These are phyloP conservation scores for Drosophila setosimentum DNA, from an alignment of 2,888 invertebrate species.

Conservation along the genomic window DNA sequence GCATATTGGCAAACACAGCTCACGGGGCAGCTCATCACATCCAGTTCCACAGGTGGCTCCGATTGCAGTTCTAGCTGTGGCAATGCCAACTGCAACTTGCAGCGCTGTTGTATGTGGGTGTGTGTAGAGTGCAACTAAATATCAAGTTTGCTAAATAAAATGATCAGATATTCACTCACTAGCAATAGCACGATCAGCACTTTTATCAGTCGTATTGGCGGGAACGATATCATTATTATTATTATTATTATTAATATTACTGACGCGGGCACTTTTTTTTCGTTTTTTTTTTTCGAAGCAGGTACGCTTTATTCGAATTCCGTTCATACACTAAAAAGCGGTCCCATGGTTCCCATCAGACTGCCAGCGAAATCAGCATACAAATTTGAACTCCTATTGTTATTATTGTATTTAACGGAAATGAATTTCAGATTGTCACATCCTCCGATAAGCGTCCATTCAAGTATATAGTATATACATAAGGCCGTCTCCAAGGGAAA, in stretches of 20 bases:
- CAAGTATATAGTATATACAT: background rate
- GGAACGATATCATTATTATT: constrained; percentile 14
- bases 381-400: constrained; percentile 42
- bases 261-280: constrained; percentile 15
- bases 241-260: constrained; percentile 11
- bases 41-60: constrained; percentile 58
- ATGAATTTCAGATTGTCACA: constrained; percentile 50
- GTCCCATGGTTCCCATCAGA: constrained; percentile 30
- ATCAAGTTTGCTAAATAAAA: background rate
- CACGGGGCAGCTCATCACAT: constrained; percentile 85
- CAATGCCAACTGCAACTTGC: constrained; percentile 29
- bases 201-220: constrained; percentile 24
- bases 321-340: constrained; percentile 57
- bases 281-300: constrained; percentile 6
- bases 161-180: constrained; percentile 36
- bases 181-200: constrained; percentile 44
- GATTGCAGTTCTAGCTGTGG: constrained; percentile 22
- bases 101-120: constrained; percentile 18
- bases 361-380: constrained; percentile 42
- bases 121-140: background rate
- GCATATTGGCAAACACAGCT: constrained; percentile 87
- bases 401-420: constrained; percentile 49
- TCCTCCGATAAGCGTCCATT: constrained; percentile 46
- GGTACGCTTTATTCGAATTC: constrained; percentile 47
- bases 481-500: background rate